Conservation (phyloP, 2,797 vertebrate species). For the Aplochiton taeniatus region DNA sequence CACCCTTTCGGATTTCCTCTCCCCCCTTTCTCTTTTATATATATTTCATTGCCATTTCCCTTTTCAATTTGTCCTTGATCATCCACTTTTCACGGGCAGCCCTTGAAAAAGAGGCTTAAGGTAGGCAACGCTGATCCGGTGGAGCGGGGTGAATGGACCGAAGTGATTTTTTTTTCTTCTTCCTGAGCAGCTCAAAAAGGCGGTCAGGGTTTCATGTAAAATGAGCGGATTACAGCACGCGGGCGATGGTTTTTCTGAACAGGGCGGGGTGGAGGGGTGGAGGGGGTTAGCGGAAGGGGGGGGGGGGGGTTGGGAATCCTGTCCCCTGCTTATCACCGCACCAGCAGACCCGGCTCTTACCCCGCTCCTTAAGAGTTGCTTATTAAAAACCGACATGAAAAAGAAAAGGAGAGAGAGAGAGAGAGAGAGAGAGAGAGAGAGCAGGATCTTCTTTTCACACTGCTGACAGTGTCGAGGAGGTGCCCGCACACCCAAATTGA, state of each 20-base stretch:
- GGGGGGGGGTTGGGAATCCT: conserved; percentile 7
- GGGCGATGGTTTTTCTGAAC: conserved; percentile 26
- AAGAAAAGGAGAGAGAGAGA: neutral
- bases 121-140: conserved; percentile 48
- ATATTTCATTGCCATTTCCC: conserved; percentile 8
- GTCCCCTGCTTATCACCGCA: conserved; percentile 32
- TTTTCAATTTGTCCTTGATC: conserved; percentile 27
- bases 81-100: conserved; percentile 45
- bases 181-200: conserved; percentile 20
- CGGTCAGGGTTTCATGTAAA: conserved; percentile 40
- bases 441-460: too few relatives aligned
- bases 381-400: conserved; percentile 32
- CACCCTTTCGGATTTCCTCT: conserved; percentile 8
- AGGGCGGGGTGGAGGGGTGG: neutral
- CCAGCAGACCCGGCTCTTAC: conserved; percentile 22
- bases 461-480: too few relatives aligned
- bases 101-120: conserved; percentile 44
- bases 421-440: too few relatives aligned
- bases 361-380: conserved; percentile 18
- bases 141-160: conserved; percentile 40
- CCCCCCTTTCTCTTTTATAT: conserved; percentile 14
- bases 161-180: conserved; percentile 9
- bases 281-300: too few relatives aligned
- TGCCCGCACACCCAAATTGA: neutral
- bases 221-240: conserved; percentile 52